Base-by-base conservation (phyloP, 2,113 vertebrate genomes). In the Chrysemys picta region DNA sequence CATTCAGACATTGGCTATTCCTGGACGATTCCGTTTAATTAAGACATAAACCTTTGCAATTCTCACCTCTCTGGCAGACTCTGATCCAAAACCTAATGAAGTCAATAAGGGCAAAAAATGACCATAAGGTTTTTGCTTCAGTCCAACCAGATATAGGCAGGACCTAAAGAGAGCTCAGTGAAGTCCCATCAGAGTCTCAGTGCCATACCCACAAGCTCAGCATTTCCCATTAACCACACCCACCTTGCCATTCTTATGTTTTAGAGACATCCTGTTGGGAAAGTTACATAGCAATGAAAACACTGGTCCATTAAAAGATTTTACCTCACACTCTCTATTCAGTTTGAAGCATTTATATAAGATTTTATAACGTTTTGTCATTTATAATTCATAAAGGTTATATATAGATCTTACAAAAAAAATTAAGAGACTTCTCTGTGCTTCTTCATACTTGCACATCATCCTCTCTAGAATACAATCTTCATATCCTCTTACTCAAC, bases 1-100 rank as follows among this genome's bases (percentile, higher is more conserved):
- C 17, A 72, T n/a, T 72, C 19, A 72, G n/a, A 72, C 17, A 72
- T 10, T 69, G 8, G 19, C 19, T 72, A 38, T 10, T 38, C 19
- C n/a, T 90, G 85, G 91, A 93, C 38, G 31, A 27, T 2, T n/a
- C 42, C 3, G 10, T 65, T 94, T 85, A 89, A 80, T 27, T 57
- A 80, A 50, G 42, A 86, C 62, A 9, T 19, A 80, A 94, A 69
- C 11, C 4, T 56, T 84, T 16, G 22, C 35, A 56, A 86, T 31
- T 78, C 80, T 94, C 38, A 80, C 45, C 8, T 85, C 78, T 62
- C 59, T 72, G n/a, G 38, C 25, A 35, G 84, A 87, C 11, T 10
- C 59, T 53, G 85, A 88, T 78, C 88, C 56, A 89, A 96, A 50
- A 80, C 2, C 13, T 84, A 38, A 4, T n/a, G 19, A 85, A 76